Percentiles rank a stretch among this genome's conserved stretches.
phyloP scores from a whole-genome alignment of 2,888 invertebrate genomes.

The Pollenia angustigena region DNA sequence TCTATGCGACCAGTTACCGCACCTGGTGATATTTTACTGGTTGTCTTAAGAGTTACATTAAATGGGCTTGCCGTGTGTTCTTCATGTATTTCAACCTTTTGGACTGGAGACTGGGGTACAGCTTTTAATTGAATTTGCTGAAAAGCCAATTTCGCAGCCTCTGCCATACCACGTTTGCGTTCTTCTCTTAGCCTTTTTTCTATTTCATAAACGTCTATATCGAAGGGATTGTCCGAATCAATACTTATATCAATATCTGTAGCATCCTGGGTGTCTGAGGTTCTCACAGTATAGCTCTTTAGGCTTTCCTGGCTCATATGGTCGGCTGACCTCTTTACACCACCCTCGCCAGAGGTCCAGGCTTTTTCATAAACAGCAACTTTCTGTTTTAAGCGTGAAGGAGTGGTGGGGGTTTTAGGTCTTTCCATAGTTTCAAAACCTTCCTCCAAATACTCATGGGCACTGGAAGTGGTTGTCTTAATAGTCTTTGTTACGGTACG shows the following conservation, averaged over 20 bases:
- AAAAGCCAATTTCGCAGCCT: slow-evolving; percentile 84
- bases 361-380: slow-evolving; percentile 93
- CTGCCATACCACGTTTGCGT: slow-evolving; percentile 84
- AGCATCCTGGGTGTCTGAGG: slow-evolving; percentile 61
- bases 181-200: slow-evolving; percentile 86
- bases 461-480: slow-evolving; percentile 75
- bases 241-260: slow-evolving; percentile 57
- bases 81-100: slow-evolving; percentile 82
- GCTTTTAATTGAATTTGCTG: slow-evolving; percentile 87
- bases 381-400: slow-evolving; percentile 88
- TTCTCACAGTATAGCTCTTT: slow-evolving; percentile 61
- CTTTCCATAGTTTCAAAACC: slow-evolving; percentile 73
- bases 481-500: slow-evolving; percentile 79
- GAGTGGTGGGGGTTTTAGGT: slow-evolving; percentile 74
- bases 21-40: slow-evolving; percentile 79
- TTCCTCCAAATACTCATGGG: slow-evolving; percentile 74
- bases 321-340: slow-evolving; percentile 79
- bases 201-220: slow-evolving; percentile 86
- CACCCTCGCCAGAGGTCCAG: slow-evolving; percentile 86
- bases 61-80: slow-evolving; percentile 79
- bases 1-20: slow-evolving; percentile 76
- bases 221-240: slow-evolving; percentile 80
- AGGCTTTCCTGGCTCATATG: slow-evolving; percentile 77
- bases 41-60: slow-evolving; percentile 85
- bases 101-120: slow-evolving; percentile 85